These are phyloP conservation scores for Naso thynnoides DNA, from an alignment of 2,797 vertebrate species.

Conservation along the genomic window DNA sequence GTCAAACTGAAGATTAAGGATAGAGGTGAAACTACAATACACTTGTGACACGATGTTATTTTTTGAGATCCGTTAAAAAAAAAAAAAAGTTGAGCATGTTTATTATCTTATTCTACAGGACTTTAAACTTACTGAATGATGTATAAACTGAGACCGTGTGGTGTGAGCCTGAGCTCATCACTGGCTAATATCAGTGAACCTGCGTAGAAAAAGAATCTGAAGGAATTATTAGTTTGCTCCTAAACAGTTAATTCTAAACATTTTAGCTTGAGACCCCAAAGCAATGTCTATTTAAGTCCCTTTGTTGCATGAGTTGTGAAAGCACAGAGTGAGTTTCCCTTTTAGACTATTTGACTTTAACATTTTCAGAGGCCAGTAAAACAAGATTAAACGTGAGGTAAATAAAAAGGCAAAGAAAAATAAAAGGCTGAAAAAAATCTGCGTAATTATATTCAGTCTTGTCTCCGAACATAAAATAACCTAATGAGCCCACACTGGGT, in stretches of 20 bases:
- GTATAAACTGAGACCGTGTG: background rate
- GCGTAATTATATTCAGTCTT: background rate
- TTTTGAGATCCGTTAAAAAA: too few relatives aligned
- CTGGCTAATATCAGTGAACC: background rate
- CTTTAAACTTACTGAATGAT: background rate
- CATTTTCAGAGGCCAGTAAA: background rate
- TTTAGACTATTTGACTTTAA: slow-evolving; percentile 6
- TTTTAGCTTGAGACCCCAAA: background rate
- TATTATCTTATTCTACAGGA: background rate
- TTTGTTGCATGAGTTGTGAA: background rate
- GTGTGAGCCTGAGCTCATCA: background rate
- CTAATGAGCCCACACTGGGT: background rate
- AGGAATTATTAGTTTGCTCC: background rate
- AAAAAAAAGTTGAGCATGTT: too few relatives aligned
- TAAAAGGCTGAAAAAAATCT: background rate
- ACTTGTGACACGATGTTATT: background rate
- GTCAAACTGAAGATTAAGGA: background rate
- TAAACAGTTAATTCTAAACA: background rate
- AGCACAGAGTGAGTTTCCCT: slow-evolving; percentile 11
- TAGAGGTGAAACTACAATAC: background rate
- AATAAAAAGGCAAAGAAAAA: background rate
- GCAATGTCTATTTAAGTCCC: background rate
- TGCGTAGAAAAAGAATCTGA: background rate
- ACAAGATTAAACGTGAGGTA: background rate
- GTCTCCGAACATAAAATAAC: background rate